Evolutionary conservation across 2,797 vertebrate genomes (phyloP), one percentile per base, ranked within the genome.

Genomic region (Enteromius thamalakanensis): DNA sequence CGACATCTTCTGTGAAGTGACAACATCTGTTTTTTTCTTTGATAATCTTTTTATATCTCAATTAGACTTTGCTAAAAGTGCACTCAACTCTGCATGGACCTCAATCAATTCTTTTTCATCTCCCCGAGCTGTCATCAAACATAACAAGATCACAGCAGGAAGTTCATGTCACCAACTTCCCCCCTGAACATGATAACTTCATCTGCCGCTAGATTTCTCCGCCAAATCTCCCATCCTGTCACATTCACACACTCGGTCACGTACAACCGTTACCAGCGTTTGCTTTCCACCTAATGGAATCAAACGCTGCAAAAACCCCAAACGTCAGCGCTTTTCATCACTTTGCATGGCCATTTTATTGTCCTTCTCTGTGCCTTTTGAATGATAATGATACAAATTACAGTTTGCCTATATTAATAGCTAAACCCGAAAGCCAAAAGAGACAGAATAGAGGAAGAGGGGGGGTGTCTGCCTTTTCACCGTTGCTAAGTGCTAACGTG

Each of bases 331-430:
- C 76, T 86, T 89, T 87, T 82, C 87, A 83, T 81, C 72, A 76
- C 71, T 84, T 65, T 84, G 76, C 79, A 79, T 81, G 84, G 83
- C 72, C 76, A 82, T 94, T 93, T 93, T 94, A 93, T 91, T 94
- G 96, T 96, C 96, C 94, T 96, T 97, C 94, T 94, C 91, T 92
- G 92, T 93, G 92, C 95, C 95, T 93, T 96, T 94, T 92, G 92
- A 96, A 96, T 95, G 94, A 94, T 96, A 96, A 96, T 95, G 92
- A 93, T 94, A 94, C 93, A 96, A 95, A 98, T 97, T 93, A 96
- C 90, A 85, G 91, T 93, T 88, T 91, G 90, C 92, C 91, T 89
- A 90, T 94, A 94, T 94, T 94, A 96, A 96, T 94, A 94, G 94
- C 91, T 91, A 94, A 93, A 95, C 87, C 92, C 93, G 92, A 93